Evolutionary conservation across 2,113 vertebrate species (phyloP), one percentile per base, ranked within the genome.

Genomic region (Mormyrus lacerda): DNA sequence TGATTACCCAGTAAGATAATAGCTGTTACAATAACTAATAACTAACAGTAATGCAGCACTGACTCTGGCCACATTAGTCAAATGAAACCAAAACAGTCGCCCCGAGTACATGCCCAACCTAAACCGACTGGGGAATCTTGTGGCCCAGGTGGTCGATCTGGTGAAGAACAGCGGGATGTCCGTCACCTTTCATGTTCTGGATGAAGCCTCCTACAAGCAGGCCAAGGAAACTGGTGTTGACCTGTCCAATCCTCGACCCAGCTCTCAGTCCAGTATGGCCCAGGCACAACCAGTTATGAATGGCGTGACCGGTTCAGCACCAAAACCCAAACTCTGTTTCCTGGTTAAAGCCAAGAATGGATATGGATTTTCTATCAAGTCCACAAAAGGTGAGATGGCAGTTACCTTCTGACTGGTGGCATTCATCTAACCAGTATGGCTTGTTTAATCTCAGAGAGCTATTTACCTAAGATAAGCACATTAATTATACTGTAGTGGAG

Each of bases 321-420:
- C 89, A 11, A 97, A 96, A 89, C 96, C 96, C 0, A 95, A 96
- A 90, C 95, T 99, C 87, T 99, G 98, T 95, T 98, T 97, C 91
- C 89, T 99, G 87, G 94, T 95, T 21, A 99, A 96, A 92, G 94
- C 96, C 69, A 94, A 92, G 24, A 91, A 90, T 9, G 93, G 95
- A 42, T 99, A 94, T 0, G 97, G 97, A 88, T 99, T 99, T 93
- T 98, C 97, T 44, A 89, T 99, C 61, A 96, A 96, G 93, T 96
- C 96, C 7, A 92, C 91, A 79, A 94, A 92, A 95, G 96, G 98
- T 98, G 87, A 96, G 96, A 90, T 21, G 48, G 11, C 10, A 27
- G 9, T 17, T 10, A 11, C 1, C 31, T 55, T 87, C 11, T 21
- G 10, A 27, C 61, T 87, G 31, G 11, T 87, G 35, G 58, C 31